A percentile compares a stretch with the other conserved stretches of the same genome.
phyloP scores from a whole-genome alignment of 2,113 vertebrate genomes.

The Menidia beryllina region DNA sequence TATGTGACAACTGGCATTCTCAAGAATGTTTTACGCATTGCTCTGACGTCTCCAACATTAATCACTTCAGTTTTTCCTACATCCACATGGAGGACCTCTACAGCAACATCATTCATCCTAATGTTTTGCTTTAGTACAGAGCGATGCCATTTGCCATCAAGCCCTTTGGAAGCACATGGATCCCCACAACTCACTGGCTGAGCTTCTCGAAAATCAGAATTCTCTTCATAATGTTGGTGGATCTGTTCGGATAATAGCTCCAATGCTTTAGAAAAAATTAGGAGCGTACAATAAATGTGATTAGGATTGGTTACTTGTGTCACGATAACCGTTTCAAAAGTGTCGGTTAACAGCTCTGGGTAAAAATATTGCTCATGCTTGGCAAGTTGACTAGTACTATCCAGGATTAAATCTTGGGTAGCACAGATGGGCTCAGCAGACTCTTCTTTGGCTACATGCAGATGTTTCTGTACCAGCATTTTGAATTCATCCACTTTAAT shows the following conservation, averaged over 20 bases:
- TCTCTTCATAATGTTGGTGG: conserved; percentile 65
- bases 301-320: conserved; percentile 85
- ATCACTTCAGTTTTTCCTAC: conserved; percentile 86
- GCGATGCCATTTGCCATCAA: conserved; percentile 87
- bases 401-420: conserved; percentile 18
- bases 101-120: conserved; percentile 45
- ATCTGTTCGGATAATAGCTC: conserved; percentile 83
- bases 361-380: conserved; percentile 82
- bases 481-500: conserved; percentile 72
- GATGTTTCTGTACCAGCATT: conserved; percentile 48
- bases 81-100: conserved; percentile 88
- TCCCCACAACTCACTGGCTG: conserved; percentile 74
- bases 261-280: conserved; percentile 85
- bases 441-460: conserved; percentile 36
- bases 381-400: not conserved
- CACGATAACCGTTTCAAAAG: conserved; percentile 83
- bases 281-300: conserved; percentile 85
- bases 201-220: conserved; percentile 40
- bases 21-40: conserved; percentile 81
- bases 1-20: conserved; percentile 91
- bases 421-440: not conserved
- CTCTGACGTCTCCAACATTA: conserved; percentile 74
- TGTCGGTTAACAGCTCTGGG: conserved; percentile 81
- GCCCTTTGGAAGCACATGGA: conserved; percentile 85
- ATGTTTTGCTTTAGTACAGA: conserved; percentile 83